Evolutionary conservation across 2,888 invertebrate genomes (phyloP), one percentile per base, ranked within the genome.

Genomic region (Pogonocherus hispidulus): DNA sequence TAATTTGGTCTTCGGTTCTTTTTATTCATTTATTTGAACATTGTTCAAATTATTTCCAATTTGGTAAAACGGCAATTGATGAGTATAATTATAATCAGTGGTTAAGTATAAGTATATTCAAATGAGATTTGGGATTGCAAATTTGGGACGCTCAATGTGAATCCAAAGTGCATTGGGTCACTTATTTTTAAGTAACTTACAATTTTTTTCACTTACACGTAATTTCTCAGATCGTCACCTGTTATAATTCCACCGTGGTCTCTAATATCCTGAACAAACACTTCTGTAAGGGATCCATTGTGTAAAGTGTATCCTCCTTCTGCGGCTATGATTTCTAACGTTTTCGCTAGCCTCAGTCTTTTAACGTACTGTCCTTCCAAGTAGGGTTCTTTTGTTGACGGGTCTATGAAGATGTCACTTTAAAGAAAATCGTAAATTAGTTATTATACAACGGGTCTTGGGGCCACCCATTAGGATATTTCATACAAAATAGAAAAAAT

Each of bases 241-340:
- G 92, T 93, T 55, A 97, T 90, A 66, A 94, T 93, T 27, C 96
- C 95, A 55, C 93, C 93, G 68, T 90, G 86, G 3, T 76, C 75
- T 71, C 77, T 72, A 18, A 86, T 81, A 65, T 86, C 86, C 35
- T 81, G 54, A 0, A 84, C 82, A 22, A 86, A 82, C 14, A 57
- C 52, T 65, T 84, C 77, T 0, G 89, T 88, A 23, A 91, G 80
- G 4, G 70, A 70, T 11, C 91, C 91, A 70, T 88, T 86, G 78
- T 92, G 90, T 18, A 91, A 83, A 0, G 87, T 87, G 54, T 87
- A 83, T 0, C 86, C 87, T 0, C 89, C 89, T 76, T 88, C 86
- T 11, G 83, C 75, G 0, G 89, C 87, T 27, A 92, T 87, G 4
- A 82, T 79, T 73, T 85, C 81, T 62, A 91, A 77, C 0, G 91